Evolutionary conservation across 30 jellyfish, hydroid and myxozoan species (phyloP), one percentile per base, ranked within the genome.

Genomic region (Hydra vulgaris): DNA sequence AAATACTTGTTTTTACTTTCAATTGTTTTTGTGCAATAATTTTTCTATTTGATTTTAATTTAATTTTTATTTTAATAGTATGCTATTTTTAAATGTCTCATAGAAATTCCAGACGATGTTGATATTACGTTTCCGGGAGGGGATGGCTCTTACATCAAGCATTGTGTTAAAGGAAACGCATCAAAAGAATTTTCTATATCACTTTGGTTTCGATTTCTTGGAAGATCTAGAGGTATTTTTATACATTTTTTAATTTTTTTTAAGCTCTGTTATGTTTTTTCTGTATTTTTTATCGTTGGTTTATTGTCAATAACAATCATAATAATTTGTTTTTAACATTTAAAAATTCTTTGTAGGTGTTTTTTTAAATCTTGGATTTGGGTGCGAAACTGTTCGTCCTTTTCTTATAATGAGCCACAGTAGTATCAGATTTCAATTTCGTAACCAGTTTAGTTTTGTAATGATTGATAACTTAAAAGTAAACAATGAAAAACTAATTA

Each of bases 41-140:
- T n/a, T n/a, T n/a, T n/a, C n/a, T n/a, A n/a, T n/a, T n/a, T n/a
- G n/a, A n/a, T n/a, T n/a, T n/a, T n/a, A n/a, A n/a, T n/a, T n/a
- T n/a, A n/a, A n/a, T n/a, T 40, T 40, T 40, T 40, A 12, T 12
- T 40, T 40, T 40, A 40, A 40, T 40, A 40, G 12, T 40, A n/a
- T n/a, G n/a, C n/a, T n/a, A n/a, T n/a, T n/a, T n/a, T n/a, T n/a
- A n/a, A n/a, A n/a, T n/a, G n/a, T n/a, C n/a, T n/a, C n/a, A n/a
- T n/a, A 92, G 98, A 76, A 52, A 83, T 82, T 19, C 89, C 98
- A 21, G 77, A 85, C 20, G 78, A 85, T 55, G 83, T 92, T 71
- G 98, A 92, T 73, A 53, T 86, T 23, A 86, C 69, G 16, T 81
- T 92, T 73, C 89, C 88, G 40, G 96, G 98, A 12, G 95, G 96